Base-by-base conservation (phyloP, 2,113 vertebrate species). In the Fulmarus glacialis region DNA sequence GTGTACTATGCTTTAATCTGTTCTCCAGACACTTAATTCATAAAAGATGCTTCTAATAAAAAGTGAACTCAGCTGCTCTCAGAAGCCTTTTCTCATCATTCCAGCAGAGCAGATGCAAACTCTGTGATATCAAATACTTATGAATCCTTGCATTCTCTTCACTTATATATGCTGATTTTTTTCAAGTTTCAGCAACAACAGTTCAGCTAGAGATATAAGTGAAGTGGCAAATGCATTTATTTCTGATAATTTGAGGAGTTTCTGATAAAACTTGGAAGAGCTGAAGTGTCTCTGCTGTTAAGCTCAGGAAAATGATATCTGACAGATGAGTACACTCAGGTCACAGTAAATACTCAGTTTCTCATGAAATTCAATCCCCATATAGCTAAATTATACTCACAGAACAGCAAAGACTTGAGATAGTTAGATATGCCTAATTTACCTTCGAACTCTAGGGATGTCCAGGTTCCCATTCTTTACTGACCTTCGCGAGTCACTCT, bases 51-150 rank as follows among this genome's bases (percentile, higher is more conserved):
- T 68, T 58, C 93, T 73, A 95, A 97, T 91, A 94, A 94, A 79
- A 89, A 95, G 84, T 38, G 87, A 97, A 89, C 86, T 90, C 87
- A 14, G 91, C 73, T 78, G 70, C 93, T 95, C 80, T 92, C 66
- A 9, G 74, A 90, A 96, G 87, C 80, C 78, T 90, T 68, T 84
- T 77, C 91, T 97, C 96, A 90, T 83, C 94, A 85, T 62, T 88
- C 70, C 83, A 73, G 68, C 78, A 78, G 79, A 91, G 47, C 26
- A 5, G 92, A 87, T 80, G 73, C 89, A 82, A 93, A 81, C 87
- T 70, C 90, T 29, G 66, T 2, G 71, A 73, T 93, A 75, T 70
- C 92, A 92, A 67, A 91, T 12, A 75, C 91, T 60, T 38, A 36
- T 1, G 59, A 78, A 89, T 62, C 32, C 52, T 36, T 50, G 32